Evolutionary conservation across 2,113 vertebrate genomes (phyloP).

Genomic region (Semnornis frantzii): DNA sequence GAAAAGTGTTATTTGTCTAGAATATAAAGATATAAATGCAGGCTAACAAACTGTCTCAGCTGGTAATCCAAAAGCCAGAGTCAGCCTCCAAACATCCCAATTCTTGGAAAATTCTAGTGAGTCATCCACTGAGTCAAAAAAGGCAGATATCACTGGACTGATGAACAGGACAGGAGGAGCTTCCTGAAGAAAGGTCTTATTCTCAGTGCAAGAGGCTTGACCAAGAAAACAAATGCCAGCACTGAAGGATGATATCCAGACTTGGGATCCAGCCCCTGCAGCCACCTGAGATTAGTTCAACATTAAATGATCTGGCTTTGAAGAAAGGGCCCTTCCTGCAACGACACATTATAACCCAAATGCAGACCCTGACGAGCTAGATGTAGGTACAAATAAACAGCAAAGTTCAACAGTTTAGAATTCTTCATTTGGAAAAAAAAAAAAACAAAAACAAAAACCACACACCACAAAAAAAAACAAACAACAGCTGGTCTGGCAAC

Average conservation of each 20-base stretch:
- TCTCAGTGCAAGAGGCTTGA: background rate
- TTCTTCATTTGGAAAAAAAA: background rate
- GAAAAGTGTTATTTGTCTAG: background rate
- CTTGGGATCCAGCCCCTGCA: background rate
- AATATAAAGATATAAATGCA: background rate
- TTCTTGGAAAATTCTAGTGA: fast-evolving
- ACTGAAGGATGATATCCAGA: background rate
- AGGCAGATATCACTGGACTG: background rate
- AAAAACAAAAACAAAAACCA: too few species aligned
- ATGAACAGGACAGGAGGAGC: background rate
- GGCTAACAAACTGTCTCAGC: background rate
- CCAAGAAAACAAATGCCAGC: background rate
- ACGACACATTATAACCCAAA: background rate
- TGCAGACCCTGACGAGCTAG: background rate
- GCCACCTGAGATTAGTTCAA: background rate
- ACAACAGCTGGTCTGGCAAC: background rate
- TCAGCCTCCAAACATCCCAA: background rate
- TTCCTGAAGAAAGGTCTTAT: too few species aligned
- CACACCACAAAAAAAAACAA: background rate
- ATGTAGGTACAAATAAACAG: background rate
- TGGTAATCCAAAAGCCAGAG: background rate
- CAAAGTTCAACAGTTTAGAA: background rate
- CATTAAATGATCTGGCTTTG: background rate
- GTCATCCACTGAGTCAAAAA: background rate
- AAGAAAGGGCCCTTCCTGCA: background rate